These are phyloP conservation scores for Trilocha varians DNA, from an alignment of 2,888 invertebrate species.

Conservation along the genomic window DNA sequence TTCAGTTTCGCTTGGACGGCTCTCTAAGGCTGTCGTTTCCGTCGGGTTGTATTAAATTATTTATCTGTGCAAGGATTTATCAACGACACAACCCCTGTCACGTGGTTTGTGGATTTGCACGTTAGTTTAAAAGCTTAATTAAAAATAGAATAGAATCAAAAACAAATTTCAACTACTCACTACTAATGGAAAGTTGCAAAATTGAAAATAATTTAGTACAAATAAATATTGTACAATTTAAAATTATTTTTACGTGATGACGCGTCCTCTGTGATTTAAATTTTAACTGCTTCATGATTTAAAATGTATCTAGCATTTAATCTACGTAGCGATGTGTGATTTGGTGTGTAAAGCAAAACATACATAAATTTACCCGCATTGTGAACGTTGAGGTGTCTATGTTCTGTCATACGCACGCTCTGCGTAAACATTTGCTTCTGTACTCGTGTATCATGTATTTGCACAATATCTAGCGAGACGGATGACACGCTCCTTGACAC, in stretches of 20 bases:
- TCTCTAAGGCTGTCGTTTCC: not conserved
- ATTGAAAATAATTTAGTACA: no score
- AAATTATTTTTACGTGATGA: no score
- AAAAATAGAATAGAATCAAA: no score
- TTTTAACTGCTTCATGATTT: no score
- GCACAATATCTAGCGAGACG: constrained; percentile 12
- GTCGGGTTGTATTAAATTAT: not conserved
- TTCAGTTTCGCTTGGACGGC: not conserved
- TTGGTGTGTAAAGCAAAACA: no score
- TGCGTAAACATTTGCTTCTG: not conserved
- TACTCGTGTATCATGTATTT: not conserved
- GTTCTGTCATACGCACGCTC: not conserved
- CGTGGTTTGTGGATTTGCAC: constrained; percentile 10
- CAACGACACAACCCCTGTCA: not conserved
- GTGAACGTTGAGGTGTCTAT: not conserved
- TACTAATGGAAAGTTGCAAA: no score
- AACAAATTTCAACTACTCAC: no score
- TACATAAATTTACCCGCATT: not conserved
- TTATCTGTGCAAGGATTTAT: constrained; percentile 3
- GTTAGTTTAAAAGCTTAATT: no score
- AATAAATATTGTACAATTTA: no score
- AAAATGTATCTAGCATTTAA: no score
- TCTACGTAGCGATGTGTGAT: no score
- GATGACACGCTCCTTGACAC: constrained; percentile 50
- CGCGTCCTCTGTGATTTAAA: no score